Base-by-base conservation (phyloP, 2,888 invertebrate species). In the Cotesia congregata region DNA sequence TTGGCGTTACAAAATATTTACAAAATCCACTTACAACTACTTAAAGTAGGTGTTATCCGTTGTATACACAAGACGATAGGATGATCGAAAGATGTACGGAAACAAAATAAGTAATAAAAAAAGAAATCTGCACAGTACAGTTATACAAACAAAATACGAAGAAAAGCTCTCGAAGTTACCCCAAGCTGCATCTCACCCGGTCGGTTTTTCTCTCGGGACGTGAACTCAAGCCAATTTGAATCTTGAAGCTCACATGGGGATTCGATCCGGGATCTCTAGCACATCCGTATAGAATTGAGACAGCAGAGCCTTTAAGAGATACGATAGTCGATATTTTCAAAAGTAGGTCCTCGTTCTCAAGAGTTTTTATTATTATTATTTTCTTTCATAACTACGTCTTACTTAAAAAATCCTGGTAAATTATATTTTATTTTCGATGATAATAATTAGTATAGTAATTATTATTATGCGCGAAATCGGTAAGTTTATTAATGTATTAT, bases 141-240 rank as follows among this genome's bases (percentile, higher is more conserved):
- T 30, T 30, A 50, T 12, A 12, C 7, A 50, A 12, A 50, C 50
- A 50, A 50, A 50, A 7, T 50, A 50, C 50, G 68, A 41, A 40
- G 68, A 41, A 20, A 15, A 68, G n/a, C 68, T 67, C 40, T 67
- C 39, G 38, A 60, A 70, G 38, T 60, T 70, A 50, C 50, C 72
- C 67, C 64, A 68, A 50, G 60, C 73, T 70, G 65, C 70, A 30
- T 38, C 59, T 41, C 65, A 73, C 62, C 50, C 41, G 72, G 12
- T 41, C 64, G 50, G 67, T 72, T 72, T 74, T 74, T 68, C 50
- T 38, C 67, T 76, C 65, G 17, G 60, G 20, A 71, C 62, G 70
- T 65, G 75, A 65, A 64, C 65, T 75, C 50, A 75, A 75, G 60
- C 70, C 70, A 75, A 75, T 75, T 75, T 75, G 67, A 75, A 75